Evolutionary conservation across 2,888 invertebrate genomes (phyloP).

Genomic region (Pristionchus fissidentatus): DNA sequence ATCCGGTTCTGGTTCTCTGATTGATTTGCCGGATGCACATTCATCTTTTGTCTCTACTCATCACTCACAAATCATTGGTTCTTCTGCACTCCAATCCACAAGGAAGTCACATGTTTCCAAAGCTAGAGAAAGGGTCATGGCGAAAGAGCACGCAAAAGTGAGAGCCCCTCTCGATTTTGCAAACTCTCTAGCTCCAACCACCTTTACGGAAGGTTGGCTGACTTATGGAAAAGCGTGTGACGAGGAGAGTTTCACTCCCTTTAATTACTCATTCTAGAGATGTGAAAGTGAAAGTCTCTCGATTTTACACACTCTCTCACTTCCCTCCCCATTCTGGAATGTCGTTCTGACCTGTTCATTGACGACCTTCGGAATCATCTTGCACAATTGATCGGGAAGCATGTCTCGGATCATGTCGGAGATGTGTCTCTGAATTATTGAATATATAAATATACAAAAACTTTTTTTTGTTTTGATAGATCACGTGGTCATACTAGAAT

Average conservation of each 20-base stretch:
- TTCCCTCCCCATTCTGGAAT: not conserved
- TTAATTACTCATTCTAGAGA: too few relatives aligned
- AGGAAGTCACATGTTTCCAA: too few relatives aligned
- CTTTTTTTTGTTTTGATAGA: too few relatives aligned
- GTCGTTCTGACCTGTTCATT: slow-evolving; percentile 66
- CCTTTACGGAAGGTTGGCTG: too few relatives aligned
- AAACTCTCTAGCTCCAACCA: too few relatives aligned
- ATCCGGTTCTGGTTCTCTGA: too few relatives aligned
- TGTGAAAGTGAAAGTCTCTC: too few relatives aligned
- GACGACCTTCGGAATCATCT: slow-evolving; percentile 67
- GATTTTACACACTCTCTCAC: not conserved
- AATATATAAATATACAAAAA: not conserved
- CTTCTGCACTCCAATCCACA: not conserved
- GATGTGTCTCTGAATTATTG: slow-evolving; percentile 59
- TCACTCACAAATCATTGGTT: not conserved
- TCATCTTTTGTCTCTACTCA: not conserved
- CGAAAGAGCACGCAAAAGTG: too few relatives aligned
- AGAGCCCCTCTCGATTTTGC: too few relatives aligned
- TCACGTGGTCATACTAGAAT: too few relatives aligned
- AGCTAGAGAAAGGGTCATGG: too few relatives aligned
- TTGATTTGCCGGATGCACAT: too few relatives aligned
- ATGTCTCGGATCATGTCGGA: slow-evolving; percentile 63
- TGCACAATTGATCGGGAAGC: slow-evolving; percentile 69
- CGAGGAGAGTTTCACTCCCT: not conserved
- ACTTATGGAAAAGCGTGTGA: not conserved